Evolutionary conservation across 2,113 vertebrate genomes (phyloP), one percentile per base, ranked within the genome.

Genomic region (Albula glossodonta): DNA sequence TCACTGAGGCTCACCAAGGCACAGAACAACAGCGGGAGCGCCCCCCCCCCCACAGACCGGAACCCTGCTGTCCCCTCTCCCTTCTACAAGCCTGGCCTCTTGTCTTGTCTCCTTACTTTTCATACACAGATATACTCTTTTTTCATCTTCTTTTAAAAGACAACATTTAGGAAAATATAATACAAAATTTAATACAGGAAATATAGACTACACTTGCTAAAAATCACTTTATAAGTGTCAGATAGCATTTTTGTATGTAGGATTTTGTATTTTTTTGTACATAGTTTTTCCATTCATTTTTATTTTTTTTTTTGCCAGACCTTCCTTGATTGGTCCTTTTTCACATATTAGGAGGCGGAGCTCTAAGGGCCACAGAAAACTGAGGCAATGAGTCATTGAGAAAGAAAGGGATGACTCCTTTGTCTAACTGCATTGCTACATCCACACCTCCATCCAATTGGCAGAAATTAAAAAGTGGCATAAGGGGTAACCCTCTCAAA

Each of bases 131-230:
- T 92, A 93, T 91, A 92, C 84, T 92, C 88, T 88, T 93, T 91
- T 95, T 94, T 93, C 90, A 90, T 87, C 93, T 94, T 93, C 90
- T 85, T 81, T 91, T 90, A 95, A 93, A 92, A 95, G 93, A 96
- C 90, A 95, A 96, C 93, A 96, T 97, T 97, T 98, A 99, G 95
- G 97, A 98, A 99, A 99, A 99, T 98, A 99, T 96, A 98, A 97
- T 98, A 98, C 96, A 99, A 98, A 96, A 74, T 97, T 95, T 97
- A 92, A 94, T 96, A 97, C 95, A 95, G 97, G 96, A 98, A 97
- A 97, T 95, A 96, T 96, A 97, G 95, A 96, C 94, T 95, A 96
- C 93, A 95, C 95, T 94, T 88, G 92, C 95, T 94, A 95, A 92
- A 90, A 88, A 94, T 94, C 95, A 95, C 94, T 94, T 91, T 85